Evolutionary conservation across 2,888 invertebrate genomes (phyloP).

Genomic region (Polyploca ridens): DNA sequence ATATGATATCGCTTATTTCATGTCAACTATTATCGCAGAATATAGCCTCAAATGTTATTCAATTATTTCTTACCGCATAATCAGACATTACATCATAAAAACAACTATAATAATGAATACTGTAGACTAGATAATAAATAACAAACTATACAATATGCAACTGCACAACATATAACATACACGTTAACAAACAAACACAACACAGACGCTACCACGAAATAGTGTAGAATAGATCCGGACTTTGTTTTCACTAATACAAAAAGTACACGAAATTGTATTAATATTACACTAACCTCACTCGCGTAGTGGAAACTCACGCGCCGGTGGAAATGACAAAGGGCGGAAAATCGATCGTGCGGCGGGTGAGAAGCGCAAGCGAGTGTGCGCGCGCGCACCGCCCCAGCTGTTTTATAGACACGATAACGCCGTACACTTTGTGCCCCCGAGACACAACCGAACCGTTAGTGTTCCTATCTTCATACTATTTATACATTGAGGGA

Average conservation of each 20-base stretch:
- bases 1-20: background rate
- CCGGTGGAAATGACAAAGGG: conserved; percentile 66
- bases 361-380: conserved; percentile 64
- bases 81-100: background rate
- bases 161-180: conserved; percentile 14
- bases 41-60: background rate
- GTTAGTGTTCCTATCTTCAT: background rate
- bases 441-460: conserved; percentile 20
- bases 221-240: background rate
- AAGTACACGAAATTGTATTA: conserved; percentile 27
- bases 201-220: conserved; percentile 23
- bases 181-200: conserved; percentile 37
- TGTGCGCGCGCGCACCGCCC: conserved; percentile 76
- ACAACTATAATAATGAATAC: background rate
- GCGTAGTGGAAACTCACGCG: conserved; percentile 68
- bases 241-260: conserved; percentile 17
- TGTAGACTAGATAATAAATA: background rate
- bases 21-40: background rate
- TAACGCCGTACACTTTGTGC: conserved; percentile 61
- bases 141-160: conserved; percentile 23
- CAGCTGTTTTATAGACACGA: conserved; percentile 72
- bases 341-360: conserved; percentile 68
- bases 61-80: background rate
- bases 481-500: background rate
- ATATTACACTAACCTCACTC: conserved; percentile 74